Conservation (phyloP, 1,140 invertebrate genomes). For the Arion vulgaris region DNA sequence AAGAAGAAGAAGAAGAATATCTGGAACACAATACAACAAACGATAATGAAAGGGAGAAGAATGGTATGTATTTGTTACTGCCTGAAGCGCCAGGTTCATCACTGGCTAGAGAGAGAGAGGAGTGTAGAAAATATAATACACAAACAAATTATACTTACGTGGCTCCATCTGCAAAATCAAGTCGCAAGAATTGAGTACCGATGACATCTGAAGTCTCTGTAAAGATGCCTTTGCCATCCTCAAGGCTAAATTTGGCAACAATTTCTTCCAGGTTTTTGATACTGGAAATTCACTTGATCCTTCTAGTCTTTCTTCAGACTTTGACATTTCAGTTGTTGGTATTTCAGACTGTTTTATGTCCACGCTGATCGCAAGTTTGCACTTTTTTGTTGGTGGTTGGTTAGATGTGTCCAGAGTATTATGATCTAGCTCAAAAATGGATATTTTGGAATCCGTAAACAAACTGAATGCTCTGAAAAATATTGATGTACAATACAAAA, state of each 20-base stretch:
- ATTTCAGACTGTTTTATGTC: neutral
- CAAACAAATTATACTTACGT: neutral
- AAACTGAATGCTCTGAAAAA: constrained; percentile 21
- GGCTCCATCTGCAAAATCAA: constrained; percentile 23
- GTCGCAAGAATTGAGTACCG: constrained; percentile 10
- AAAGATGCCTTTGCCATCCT: constrained; percentile 19
- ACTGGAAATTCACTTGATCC: neutral
- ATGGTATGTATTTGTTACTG: no score
- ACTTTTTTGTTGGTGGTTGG: neutral
- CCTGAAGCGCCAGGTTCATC: no score
- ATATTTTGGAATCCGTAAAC: neutral
- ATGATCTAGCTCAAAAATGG: neutral
- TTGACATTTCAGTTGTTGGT: neutral
- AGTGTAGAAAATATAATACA: neutral
- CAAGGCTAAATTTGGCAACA: neutral
- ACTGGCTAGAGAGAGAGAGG: no score
- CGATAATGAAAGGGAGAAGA: no score
- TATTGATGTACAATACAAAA: no score
- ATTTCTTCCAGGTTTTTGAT: neutral
- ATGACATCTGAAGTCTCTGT: neutral
- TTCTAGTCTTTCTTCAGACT: neutral
- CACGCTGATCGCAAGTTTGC: neutral
- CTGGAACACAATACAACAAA: no score
- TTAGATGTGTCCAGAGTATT: neutral
- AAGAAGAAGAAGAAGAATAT: no score